Evolutionary conservation across 2,888 invertebrate species (phyloP), one percentile per base, ranked within the genome.

Genomic region (Melieria crassipennis): DNA sequence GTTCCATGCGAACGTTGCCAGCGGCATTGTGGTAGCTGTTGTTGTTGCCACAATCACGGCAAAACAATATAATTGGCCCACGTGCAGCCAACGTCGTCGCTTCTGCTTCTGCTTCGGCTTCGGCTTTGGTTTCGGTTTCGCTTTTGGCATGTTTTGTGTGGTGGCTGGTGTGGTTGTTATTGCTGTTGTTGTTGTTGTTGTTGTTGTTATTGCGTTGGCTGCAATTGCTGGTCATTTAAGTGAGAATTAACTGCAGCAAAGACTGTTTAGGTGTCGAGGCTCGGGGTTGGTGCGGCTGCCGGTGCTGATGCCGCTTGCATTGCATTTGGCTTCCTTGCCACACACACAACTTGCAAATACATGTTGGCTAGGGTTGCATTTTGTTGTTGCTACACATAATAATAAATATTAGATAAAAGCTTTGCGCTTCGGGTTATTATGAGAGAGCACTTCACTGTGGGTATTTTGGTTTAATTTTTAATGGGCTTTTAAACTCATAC

Each of bases 41-140:
- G 43, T 60, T 42, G 50, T 7, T 60, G 66, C 60, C n/a, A 58
- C 66, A 50, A 67, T 67, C 50, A 67, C 43, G 58, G 58, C 60
- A 45, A 67, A 60, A 50, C 50, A 58, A 43, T 50, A 67, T 67
- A 67, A 67, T 60, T 75, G 73, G 60, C 63, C 73, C 65, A 70
- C 72, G 63, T 72, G 70, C 62, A 71, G 75, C 75, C 76, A 75
- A 65, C 75, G 75, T 73, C 76, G 48, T 60, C 66, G 66, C 50
- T 56, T 56, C 50, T 58, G 66, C 50, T 45, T 57, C 60, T 57
- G 64, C 64, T 64, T 64, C 52, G 52, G 64, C 64, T 64, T 64
- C 52, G 52, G 66, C 66, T 60, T 67, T 60, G 60, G 70, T 65
- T 75, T 75, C 64, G 73, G 73, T 72, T 75, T 75, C 48, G 73